phyloP scores from a whole-genome alignment of 2,888 invertebrate genomes.

The Polydrusus cervinus region DNA sequence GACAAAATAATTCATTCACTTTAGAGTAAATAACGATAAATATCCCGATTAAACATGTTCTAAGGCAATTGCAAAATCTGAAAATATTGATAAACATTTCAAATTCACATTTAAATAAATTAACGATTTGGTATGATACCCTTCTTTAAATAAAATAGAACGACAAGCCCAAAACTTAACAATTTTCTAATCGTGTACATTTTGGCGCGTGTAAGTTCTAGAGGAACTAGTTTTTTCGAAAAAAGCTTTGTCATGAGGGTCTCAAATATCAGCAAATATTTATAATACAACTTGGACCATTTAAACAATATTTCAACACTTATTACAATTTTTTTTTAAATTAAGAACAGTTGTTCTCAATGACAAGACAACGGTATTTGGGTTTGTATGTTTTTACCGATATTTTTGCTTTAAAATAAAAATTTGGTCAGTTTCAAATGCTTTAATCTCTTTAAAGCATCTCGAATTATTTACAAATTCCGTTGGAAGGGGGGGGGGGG shows the following conservation, averaged over 20 bases:
- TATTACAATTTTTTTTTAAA: too few relatives aligned
- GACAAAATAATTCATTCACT: background rate
- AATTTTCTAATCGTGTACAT: background rate
- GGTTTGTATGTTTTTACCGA: too few relatives aligned
- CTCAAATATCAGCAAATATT: slow-evolving; percentile 12
- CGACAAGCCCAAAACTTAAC: background rate
- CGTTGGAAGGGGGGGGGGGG: too few relatives aligned
- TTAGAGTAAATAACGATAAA: background rate
- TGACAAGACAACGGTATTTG: too few relatives aligned
- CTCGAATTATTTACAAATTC: too few relatives aligned
- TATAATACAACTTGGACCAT: background rate
- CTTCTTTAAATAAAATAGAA: slow-evolving; percentile 13
- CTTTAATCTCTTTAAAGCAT: too few relatives aligned
- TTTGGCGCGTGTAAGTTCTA: background rate
- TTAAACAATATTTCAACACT: background rate
- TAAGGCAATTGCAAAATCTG: background rate
- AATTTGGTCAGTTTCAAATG: too few relatives aligned
- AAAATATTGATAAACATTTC: slow-evolving; percentile 20
- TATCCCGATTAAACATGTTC: slow-evolving; percentile 1
- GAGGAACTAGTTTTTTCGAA: slow-evolving; percentile 22
- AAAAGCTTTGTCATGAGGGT: slow-evolving; percentile 32
- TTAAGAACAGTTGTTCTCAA: too few relatives aligned
- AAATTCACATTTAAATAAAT: slow-evolving; percentile 27
- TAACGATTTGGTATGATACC: slow-evolving; percentile 15
- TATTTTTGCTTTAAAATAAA: too few relatives aligned